A percentile compares a stretch with the other conserved stretches of the same genome.
These are phyloP conservation scores for Otolemur crassicaudatus DNA, from an alignment of 2,797 vertebrate genomes.

Conservation along the genomic window DNA sequence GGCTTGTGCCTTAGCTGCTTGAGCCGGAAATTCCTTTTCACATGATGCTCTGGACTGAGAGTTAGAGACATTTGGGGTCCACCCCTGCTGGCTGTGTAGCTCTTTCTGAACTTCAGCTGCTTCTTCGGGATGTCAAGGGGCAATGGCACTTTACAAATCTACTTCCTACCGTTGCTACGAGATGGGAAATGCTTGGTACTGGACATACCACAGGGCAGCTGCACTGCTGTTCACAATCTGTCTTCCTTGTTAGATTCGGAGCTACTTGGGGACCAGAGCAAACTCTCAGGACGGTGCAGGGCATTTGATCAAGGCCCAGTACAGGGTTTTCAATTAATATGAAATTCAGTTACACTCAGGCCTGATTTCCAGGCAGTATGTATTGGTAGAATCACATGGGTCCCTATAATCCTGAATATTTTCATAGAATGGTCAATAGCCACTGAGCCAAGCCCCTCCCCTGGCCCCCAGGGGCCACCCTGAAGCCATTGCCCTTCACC, in stretches of 20 bases:
- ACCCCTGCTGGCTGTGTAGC: background rate
- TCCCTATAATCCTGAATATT: background rate
- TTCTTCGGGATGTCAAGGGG: background rate
- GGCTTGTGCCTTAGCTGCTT: too few relatives aligned
- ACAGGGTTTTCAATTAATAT: background rate
- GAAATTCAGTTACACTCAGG: background rate
- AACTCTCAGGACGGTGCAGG: background rate
- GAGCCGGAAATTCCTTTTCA: background rate
- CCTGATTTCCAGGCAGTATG: background rate
- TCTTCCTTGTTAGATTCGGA: background rate
- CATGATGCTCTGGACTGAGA: background rate
- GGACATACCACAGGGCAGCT: background rate
- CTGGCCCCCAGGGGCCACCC: background rate
- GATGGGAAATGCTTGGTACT: background rate
- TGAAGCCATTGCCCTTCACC: background rate
- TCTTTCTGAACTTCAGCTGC: background rate
- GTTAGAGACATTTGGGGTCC: background rate
- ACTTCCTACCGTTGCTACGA: background rate
- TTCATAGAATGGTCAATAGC: background rate
- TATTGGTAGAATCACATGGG: background rate
- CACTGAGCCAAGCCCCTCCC: background rate
- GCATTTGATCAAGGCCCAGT: background rate
- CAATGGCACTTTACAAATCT: background rate
- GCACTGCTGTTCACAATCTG: background rate
- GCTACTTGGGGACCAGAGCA: background rate